phyloP scores from a whole-genome alignment of 1,140 invertebrate species.

The Penaeus vannamei region DNA sequence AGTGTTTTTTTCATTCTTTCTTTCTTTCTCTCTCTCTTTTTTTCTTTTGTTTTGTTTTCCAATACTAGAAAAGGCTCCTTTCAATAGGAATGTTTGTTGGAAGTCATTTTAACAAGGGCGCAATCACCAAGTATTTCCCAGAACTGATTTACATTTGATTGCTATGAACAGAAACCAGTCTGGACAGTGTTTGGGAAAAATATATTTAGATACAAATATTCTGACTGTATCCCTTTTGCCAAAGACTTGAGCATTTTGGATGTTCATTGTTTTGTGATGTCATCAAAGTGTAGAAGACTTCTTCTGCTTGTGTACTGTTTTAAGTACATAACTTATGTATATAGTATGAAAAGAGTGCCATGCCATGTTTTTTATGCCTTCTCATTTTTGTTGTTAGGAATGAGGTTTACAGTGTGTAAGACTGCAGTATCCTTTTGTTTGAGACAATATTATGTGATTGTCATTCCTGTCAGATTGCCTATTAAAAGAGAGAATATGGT shows the following conservation, averaged over 20 bases:
- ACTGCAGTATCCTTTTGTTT: too few relatives aligned
- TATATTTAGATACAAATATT: constrained; percentile 30
- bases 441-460: too few relatives aligned
- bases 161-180: constrained; percentile 25
- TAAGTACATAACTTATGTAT: constrained; percentile 62
- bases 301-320: constrained; percentile 52
- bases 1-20: background rate
- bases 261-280: constrained; percentile 60
- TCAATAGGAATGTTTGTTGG: too few relatives aligned
- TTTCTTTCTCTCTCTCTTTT: background rate
- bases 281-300: constrained; percentile 51
- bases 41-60: background rate
- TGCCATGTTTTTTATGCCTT: constrained; percentile 9
- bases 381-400: constrained; percentile 8
- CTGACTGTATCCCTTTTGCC: constrained; percentile 62
- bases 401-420: background rate
- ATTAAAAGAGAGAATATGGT: too few relatives aligned
- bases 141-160: background rate
- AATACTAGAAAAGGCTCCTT: too few relatives aligned
- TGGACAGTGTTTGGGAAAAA: constrained; percentile 14
- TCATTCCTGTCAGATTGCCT: too few relatives aligned
- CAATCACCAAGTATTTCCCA: too few relatives aligned
- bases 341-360: constrained; percentile 35
- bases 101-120: too few relatives aligned
- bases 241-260: constrained; percentile 62